Evolutionary conservation across 2,797 vertebrate genomes (phyloP).

Genomic region (Apodemus agrarius): DNA sequence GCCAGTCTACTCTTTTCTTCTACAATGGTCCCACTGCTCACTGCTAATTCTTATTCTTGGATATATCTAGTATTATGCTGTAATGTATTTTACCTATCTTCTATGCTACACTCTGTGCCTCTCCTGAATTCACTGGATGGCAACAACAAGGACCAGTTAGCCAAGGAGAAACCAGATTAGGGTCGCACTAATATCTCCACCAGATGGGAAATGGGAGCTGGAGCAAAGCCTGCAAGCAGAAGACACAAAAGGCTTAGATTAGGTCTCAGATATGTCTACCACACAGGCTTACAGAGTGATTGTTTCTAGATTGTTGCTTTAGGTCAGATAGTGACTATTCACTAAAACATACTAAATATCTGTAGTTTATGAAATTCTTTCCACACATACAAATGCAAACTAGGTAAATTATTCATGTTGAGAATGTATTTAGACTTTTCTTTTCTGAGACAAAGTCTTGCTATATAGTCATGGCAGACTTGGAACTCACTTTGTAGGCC

Average conservation of each 20-base stretch:
- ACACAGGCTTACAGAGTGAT: not conserved
- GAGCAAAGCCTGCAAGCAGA: not conserved
- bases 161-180: not conserved
- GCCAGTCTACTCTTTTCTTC: not conserved
- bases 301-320: not conserved
- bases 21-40: not conserved
- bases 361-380: conserved; percentile 32
- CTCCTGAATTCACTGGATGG: not conserved
- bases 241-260: not conserved
- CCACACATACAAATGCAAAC: not conserved
- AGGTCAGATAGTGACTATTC: not conserved
- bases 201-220: not conserved
- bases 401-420: not conserved
- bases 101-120: not conserved
- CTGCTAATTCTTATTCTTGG: not conserved
- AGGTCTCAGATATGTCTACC: not conserved
- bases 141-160: not conserved
- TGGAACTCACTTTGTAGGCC: not conserved
- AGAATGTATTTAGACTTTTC: not conserved
- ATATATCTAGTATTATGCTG: not conserved
- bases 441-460: not conserved
- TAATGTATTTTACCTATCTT: not conserved
- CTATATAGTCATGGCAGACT: not conserved
- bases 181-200: not conserved
- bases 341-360: not conserved